Base-by-base conservation (phyloP, 2,113 vertebrate species). In the Gracilinanus agilis region DNA sequence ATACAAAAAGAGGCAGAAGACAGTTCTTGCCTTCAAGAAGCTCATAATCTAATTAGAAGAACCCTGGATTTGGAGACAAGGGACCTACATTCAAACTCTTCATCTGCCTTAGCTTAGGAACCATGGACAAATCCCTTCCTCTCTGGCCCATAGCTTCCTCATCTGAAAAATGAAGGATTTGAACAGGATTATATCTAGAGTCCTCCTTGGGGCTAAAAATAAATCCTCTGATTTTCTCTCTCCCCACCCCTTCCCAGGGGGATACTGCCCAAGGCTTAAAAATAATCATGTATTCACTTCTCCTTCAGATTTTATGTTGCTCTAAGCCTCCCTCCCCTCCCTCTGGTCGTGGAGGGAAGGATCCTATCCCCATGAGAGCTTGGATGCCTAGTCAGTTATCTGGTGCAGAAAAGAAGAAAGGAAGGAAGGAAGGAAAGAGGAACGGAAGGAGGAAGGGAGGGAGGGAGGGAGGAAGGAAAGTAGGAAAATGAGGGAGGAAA, bases 371-470 rank as follows among this genome's bases (percentile, higher is more conserved):
- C n/a, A 40, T 40, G 67, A 83, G 6, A 40, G n/a, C n/a, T 40
- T 83, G n/a, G 19, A 19, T 7, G 13, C 19, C n/a, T 7, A 40
- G 9, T 40, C 67, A 40, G 21, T 83, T 75, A 40, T 40, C 49
- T 49, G 3, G 5, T 34, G n/a, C n/a, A 83, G 61, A 29, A 75
- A 75, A 11, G 1, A 16, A n/a, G 10, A 6, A 16, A 12, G 34
- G 12, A 34, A 27, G 58, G 27, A 29, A 1, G 2, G 10, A 67
- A 6, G 13, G 29, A 12, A 12, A 58, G 25, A 25, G 4, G 23
- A 6, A 6, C 0, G 10, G 21, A 23, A 34, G 2, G 2, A 27
- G 10, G 25, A 10, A 24, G 10, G 25, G 3, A 5, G 23, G 23
- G 23, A 55, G 7, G 23, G 6, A 1, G 21, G 23, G 55, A 23